These are phyloP conservation scores for Rhingia rostrata DNA, from an alignment of 2,888 invertebrate species.

Conservation along the genomic window DNA sequence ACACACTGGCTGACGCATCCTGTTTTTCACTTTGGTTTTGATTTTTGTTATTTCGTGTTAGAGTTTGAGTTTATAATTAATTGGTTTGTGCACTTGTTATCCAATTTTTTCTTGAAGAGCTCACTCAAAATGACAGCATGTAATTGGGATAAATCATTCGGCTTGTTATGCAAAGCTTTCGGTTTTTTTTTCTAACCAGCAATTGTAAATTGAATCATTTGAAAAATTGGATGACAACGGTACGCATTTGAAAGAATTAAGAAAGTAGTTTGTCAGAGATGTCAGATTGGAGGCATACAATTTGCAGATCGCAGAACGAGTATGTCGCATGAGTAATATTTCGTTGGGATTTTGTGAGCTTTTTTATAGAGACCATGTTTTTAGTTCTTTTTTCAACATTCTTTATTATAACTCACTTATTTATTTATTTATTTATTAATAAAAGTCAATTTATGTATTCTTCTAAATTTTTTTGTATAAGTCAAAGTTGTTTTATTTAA, in stretches of 20 bases:
- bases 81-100: conserved; percentile 58
- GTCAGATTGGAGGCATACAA: too few relatives aligned
- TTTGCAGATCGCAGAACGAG: too few relatives aligned
- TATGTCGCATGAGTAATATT: too few relatives aligned
- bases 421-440: too few relatives aligned
- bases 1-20: conserved; percentile 24
- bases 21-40: conserved; percentile 10
- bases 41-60: not conserved
- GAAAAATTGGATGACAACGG: not conserved
- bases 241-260: not conserved
- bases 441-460: too few relatives aligned
- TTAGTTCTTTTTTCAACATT: too few relatives aligned
- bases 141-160: conserved; percentile 44
- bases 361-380: too few relatives aligned
- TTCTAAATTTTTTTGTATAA: too few relatives aligned
- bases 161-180: not conserved
- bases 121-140: conserved; percentile 39
- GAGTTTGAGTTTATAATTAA: conserved; percentile 43
- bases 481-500: too few relatives aligned
- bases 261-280: too few relatives aligned
- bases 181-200: not conserved
- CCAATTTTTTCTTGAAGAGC: conserved; percentile 36
- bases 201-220: not conserved
- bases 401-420: too few relatives aligned
- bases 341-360: too few relatives aligned